These are phyloP conservation scores for Leptinotarsa undecemlineata DNA, from an alignment of 1,140 invertebrate species.

Conservation along the genomic window DNA sequence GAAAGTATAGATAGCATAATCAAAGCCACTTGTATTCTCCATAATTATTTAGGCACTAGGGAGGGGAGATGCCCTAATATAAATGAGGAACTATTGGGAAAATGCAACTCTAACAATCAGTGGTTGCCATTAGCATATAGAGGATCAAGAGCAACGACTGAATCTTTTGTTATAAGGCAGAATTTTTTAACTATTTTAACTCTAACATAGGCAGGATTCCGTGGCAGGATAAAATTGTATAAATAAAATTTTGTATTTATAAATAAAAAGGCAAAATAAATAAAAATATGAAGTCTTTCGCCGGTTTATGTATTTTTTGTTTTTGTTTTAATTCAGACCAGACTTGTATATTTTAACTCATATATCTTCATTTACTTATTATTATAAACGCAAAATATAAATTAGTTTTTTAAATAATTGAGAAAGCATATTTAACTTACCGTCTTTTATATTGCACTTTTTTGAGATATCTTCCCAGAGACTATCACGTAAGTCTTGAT, in stretches of 20 bases:
- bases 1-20: constrained; percentile 22
- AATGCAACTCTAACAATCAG: neutral
- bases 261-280: too few relatives aligned
- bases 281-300: neutral
- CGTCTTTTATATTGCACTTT: constrained; percentile 2
- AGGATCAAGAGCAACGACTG: constrained; percentile 10
- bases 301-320: neutral
- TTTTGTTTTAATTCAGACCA: neutral
- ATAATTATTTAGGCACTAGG: constrained; percentile 27
- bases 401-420: neutral
- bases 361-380: neutral
- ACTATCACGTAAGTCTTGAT: constrained; percentile 8
- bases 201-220: neutral
- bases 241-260: neutral
- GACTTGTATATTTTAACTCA: neutral
- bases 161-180: constrained; percentile 10
- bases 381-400: constrained; percentile 1
- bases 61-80: neutral
- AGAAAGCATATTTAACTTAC: neutral
- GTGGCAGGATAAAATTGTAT: constrained; percentile 5
- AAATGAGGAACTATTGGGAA: constrained; percentile 14
- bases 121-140: constrained; percentile 10
- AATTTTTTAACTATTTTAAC: neutral
- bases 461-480: neutral
- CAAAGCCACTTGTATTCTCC: constrained; percentile 28